Evolutionary conservation across 1,140 invertebrate species (phyloP).

Genomic region (Drosophila elegans): DNA sequence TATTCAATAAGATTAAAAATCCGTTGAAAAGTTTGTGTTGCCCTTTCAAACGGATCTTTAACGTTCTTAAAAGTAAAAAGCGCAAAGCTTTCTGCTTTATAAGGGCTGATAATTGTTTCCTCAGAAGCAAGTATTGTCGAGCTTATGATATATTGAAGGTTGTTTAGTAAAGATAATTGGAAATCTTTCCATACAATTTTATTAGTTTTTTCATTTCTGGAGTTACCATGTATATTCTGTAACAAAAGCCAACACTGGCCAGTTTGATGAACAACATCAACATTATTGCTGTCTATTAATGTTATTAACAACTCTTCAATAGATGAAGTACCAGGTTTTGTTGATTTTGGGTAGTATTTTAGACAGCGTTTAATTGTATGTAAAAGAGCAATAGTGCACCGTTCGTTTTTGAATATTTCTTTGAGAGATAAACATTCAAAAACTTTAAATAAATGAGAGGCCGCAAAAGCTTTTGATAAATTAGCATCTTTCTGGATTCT

Average conservation of each 20-base stretch:
- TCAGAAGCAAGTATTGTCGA: slow-evolving; percentile 1
- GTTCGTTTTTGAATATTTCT: background rate
- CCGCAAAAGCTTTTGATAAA: slow-evolving; percentile 43
- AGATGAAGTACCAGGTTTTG: slow-evolving; percentile 23
- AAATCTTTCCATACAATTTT: slow-evolving; percentile 41
- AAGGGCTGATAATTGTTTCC: background rate
- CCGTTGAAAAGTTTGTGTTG: slow-evolving; percentile 23
- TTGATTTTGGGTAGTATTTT: slow-evolving; percentile 48
- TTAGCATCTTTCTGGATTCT: slow-evolving; percentile 29
- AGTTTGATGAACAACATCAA: slow-evolving; percentile 39
- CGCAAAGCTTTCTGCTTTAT: background rate
- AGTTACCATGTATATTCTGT: slow-evolving; percentile 37
- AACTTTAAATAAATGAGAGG: slow-evolving; percentile 30
- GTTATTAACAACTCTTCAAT: slow-evolving; percentile 20
- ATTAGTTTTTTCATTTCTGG: background rate
- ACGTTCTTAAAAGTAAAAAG: slow-evolving; percentile 6
- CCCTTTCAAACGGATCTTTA: slow-evolving; percentile 40
- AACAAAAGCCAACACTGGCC: slow-evolving; percentile 53
- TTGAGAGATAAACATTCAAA: slow-evolving; percentile 19
- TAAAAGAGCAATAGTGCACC: slow-evolving; percentile 19
- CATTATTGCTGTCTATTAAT: slow-evolving; percentile 34
- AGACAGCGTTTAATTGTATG: slow-evolving; percentile 40
- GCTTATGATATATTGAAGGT: slow-evolving; percentile 28
- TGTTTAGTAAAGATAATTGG: slow-evolving; percentile 31
- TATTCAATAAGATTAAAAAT: slow-evolving; percentile 49